These are phyloP conservation scores for Noctua janthina DNA, from an alignment of 2,888 invertebrate species.

Conservation along the genomic window DNA sequence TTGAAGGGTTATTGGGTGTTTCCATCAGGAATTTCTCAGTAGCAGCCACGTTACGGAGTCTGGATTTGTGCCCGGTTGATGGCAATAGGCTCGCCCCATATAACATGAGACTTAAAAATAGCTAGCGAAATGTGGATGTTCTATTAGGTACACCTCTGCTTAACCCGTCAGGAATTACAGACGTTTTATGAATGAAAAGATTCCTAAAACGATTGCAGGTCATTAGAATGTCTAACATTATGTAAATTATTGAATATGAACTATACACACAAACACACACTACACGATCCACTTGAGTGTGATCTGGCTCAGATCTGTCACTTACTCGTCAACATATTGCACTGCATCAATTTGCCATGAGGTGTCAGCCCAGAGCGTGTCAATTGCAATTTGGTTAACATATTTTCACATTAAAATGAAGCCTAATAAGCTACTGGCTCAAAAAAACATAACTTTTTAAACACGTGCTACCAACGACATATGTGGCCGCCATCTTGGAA, in stretches of 20 bases:
- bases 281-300: neutral
- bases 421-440: constrained; percentile 54
- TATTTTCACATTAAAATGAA: constrained; percentile 52
- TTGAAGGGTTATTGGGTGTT: too few species aligned
- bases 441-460: constrained; percentile 64
- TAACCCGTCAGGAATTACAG: too few species aligned
- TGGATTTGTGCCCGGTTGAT: too few species aligned
- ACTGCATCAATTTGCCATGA: constrained; percentile 18
- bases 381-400: constrained; percentile 39
- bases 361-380: constrained; percentile 26
- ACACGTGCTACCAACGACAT: constrained; percentile 85
- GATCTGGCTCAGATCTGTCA: constrained; percentile 5
- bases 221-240: too few species aligned
- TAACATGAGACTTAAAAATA: too few species aligned
- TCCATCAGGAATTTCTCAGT: too few species aligned
- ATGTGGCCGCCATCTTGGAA: constrained; percentile 79
- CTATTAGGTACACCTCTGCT: too few species aligned
- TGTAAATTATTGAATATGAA: too few species aligned
- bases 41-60: too few species aligned
- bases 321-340: constrained; percentile 31
- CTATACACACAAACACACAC: too few species aligned
- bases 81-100: too few species aligned
- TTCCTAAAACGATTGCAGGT: neutral
- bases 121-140: too few species aligned
- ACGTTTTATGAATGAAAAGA: neutral